Evolutionary conservation across 2,888 invertebrate genomes (phyloP).

Genomic region (Drosophila diplacantha): DNA sequence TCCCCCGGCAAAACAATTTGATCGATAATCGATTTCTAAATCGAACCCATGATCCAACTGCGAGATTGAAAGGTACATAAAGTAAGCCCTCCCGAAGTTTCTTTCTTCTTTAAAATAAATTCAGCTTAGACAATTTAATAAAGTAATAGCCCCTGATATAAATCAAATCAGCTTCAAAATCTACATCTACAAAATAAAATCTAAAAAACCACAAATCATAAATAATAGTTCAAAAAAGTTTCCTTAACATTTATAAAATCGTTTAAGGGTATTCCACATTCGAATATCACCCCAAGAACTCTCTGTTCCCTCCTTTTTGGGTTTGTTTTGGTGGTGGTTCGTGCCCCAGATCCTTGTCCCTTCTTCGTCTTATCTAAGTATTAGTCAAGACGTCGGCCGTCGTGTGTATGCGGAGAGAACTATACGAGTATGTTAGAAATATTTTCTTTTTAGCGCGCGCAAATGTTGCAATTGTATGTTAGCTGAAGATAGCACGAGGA

Average conservation of each 20-base stretch:
- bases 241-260: background rate
- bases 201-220: background rate
- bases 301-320: background rate
- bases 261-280: constrained; percentile 6
- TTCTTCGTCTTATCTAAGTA: constrained; percentile 31
- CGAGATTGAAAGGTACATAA: too few relatives aligned
- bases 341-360: constrained; percentile 49
- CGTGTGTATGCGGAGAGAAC: constrained; percentile 1
- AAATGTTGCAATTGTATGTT: constrained; percentile 66
- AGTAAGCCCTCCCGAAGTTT: too few relatives aligned
- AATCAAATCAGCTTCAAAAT: too few relatives aligned
- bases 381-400: constrained; percentile 35
- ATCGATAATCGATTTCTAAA: too few relatives aligned
- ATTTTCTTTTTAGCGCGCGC: constrained; percentile 65
- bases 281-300: background rate
- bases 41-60: too few relatives aligned
- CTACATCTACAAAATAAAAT: too few relatives aligned
- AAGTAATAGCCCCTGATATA: too few relatives aligned
- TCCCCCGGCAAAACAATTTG: too few relatives aligned
- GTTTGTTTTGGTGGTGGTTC: constrained; percentile 60
- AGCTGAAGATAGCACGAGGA: constrained; percentile 44
- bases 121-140: too few relatives aligned
- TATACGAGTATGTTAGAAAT: constrained; percentile 46
- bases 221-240: background rate
- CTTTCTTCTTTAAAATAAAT: too few relatives aligned